Percentiles rank a stretch among this genome's conserved stretches.
These are phyloP conservation scores for Mactromeris polynyma DNA, from an alignment of 2,888 invertebrate species.

Conservation along the genomic window DNA sequence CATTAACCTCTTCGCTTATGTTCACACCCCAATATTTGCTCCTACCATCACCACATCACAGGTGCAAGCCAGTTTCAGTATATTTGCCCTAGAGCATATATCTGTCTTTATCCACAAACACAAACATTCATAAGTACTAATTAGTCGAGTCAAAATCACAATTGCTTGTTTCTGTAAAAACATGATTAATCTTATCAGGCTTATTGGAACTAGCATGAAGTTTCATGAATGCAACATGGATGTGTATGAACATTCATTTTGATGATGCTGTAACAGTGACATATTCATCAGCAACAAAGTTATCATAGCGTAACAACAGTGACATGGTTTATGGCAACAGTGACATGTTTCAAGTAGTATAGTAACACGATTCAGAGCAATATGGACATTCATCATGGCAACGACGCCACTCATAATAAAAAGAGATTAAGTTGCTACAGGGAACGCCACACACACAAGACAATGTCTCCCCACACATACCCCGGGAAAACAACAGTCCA, in stretches of 20 bases:
- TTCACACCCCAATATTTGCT: not conserved
- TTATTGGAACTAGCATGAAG: not conserved
- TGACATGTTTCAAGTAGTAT: too few species aligned
- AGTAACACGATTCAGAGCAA: too few species aligned
- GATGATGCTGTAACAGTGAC: too few species aligned
- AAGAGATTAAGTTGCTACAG: too few species aligned
- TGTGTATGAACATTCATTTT: too few species aligned
- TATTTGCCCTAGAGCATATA: not conserved
- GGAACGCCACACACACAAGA: too few species aligned
- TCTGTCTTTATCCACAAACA: not conserved
- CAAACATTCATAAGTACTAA: not conserved
- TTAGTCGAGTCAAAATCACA: not conserved
- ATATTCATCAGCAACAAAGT: not conserved
- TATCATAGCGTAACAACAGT: not conserved
- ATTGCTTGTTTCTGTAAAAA: constrained; percentile 6
- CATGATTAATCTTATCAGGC: constrained; percentile 9
- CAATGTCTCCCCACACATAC: too few species aligned
- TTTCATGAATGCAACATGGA: too few species aligned
- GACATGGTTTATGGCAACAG: not conserved
- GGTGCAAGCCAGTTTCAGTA: not conserved
- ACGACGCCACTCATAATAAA: too few species aligned
- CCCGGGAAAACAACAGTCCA: too few species aligned
- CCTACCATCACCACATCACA: not conserved
- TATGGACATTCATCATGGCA: too few species aligned
- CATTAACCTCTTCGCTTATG: not conserved